phyloP scores from a whole-genome alignment of 2,888 invertebrate species.

The Byasa hedistus region DNA sequence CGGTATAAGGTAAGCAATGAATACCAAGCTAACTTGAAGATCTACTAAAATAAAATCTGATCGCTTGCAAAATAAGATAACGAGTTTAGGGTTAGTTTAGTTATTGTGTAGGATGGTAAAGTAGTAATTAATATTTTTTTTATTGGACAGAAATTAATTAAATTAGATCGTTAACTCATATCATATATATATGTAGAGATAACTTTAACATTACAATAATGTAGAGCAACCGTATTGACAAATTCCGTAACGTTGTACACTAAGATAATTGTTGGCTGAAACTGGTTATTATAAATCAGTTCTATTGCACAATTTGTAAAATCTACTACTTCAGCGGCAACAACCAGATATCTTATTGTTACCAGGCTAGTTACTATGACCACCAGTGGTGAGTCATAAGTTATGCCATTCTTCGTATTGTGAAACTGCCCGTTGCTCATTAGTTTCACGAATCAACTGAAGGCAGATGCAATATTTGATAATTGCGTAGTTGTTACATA shows the following conservation, averaged over 20 bases:
- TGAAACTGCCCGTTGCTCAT: conserved; percentile 47
- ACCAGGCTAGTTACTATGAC: conserved; percentile 30
- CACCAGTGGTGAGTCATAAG: conserved; percentile 41
- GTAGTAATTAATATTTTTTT: too few species aligned
- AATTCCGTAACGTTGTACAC: not conserved
- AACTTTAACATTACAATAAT: not conserved
- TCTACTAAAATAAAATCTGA: too few species aligned
- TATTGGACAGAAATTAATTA: too few species aligned
- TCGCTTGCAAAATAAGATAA: too few species aligned
- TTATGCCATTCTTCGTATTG: conserved; percentile 41
- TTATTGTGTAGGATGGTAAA: too few species aligned
- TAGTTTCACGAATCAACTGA: conserved; percentile 40
- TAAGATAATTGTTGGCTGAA: conserved; percentile 1
- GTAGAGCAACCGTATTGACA: not conserved
- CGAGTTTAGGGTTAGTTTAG: too few species aligned
- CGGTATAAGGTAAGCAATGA: too few species aligned
- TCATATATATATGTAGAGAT: too few species aligned
- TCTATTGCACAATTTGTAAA: conserved; percentile 13
- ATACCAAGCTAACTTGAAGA: too few species aligned
- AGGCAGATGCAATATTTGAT: conserved; percentile 44
- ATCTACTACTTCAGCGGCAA: conserved; percentile 3
- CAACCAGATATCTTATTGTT: conserved; percentile 12
- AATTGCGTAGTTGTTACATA: conserved; percentile 37
- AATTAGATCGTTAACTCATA: too few species aligned
- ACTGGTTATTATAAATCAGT: conserved; percentile 22